Conservation (phyloP, 1,140 invertebrate genomes). For the Vanessa tameamea region DNA sequence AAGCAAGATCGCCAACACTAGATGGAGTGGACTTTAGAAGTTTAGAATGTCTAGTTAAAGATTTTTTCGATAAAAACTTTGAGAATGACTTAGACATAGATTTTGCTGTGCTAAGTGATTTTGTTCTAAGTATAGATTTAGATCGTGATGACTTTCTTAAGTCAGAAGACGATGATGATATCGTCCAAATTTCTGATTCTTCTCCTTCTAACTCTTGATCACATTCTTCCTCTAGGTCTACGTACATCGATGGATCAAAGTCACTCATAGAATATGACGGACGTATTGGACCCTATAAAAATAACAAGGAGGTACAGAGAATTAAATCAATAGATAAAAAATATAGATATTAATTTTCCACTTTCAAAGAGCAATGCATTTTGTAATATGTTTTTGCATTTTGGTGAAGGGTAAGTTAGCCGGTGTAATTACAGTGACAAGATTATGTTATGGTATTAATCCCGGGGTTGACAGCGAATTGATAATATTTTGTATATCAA, state of each 20-base stretch:
- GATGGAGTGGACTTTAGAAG: slow-evolving; percentile 35
- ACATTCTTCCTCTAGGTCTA: slow-evolving; percentile 38
- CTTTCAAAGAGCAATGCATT: no score
- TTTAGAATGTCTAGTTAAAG: slow-evolving; percentile 41
- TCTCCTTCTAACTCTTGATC: slow-evolving; percentile 39
- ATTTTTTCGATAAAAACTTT: slow-evolving; percentile 45
- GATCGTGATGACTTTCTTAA: slow-evolving; percentile 45
- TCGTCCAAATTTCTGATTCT: slow-evolving; percentile 53
- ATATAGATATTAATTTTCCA: no score
- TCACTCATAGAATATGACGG: slow-evolving; percentile 52
- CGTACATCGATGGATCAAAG: slow-evolving; percentile 47
- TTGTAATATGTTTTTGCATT: no score
- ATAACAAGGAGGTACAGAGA: background rate
- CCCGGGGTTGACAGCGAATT: no score
- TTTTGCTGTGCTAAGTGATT: slow-evolving; percentile 45
- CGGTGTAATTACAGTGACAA: no score
- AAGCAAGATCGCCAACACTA: slow-evolving; percentile 39
- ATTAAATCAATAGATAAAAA: no score
- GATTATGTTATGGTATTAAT: no score
- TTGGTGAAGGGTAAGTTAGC: no score
- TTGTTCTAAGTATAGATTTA: slow-evolving; percentile 48
- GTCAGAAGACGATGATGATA: slow-evolving; percentile 41
- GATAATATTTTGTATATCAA: no score
- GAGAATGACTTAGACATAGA: slow-evolving; percentile 52
- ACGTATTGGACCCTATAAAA: slow-evolving; percentile 24